Evolutionary conservation across 2,113 vertebrate genomes (phyloP).

Genomic region (Echinops telfairi): DNA sequence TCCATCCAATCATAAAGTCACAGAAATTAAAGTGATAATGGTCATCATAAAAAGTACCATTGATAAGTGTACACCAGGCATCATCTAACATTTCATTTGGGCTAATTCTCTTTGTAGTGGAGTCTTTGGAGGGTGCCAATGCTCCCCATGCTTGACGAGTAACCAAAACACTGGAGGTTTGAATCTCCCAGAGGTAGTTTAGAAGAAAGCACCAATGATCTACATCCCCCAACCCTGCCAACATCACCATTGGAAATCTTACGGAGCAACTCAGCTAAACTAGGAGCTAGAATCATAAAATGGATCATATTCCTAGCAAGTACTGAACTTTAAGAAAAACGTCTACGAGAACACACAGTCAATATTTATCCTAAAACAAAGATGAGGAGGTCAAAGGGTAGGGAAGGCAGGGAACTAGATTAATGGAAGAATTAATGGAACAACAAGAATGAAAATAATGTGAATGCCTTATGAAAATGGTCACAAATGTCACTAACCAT

Average conservation of each 20-base stretch:
- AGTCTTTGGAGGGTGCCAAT: not conserved
- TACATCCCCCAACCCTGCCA: not conserved
- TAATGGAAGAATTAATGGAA: not conserved
- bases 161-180: not conserved
- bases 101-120: not conserved
- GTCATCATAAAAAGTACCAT: not conserved
- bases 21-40: slow-evolving; percentile 32
- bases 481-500: not conserved
- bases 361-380: not conserved
- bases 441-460: not conserved
- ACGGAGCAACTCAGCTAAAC: not conserved
- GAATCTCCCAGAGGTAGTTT: not conserved
- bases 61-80: too few relatives aligned
- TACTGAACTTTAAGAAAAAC: too few relatives aligned
- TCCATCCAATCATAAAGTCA: not conserved
- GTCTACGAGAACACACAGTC: not conserved
- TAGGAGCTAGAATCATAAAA: not conserved
- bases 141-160: not conserved
- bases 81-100: too few relatives aligned
- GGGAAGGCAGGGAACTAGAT: not conserved
- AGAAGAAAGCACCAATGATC: not conserved
- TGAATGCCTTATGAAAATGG: not conserved
- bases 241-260: not conserved
- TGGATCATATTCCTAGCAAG: too few relatives aligned
- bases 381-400: not conserved